Evolutionary conservation across 2,113 vertebrate species (phyloP), one percentile per base, ranked within the genome.

Genomic region (Sitta europaea): DNA sequence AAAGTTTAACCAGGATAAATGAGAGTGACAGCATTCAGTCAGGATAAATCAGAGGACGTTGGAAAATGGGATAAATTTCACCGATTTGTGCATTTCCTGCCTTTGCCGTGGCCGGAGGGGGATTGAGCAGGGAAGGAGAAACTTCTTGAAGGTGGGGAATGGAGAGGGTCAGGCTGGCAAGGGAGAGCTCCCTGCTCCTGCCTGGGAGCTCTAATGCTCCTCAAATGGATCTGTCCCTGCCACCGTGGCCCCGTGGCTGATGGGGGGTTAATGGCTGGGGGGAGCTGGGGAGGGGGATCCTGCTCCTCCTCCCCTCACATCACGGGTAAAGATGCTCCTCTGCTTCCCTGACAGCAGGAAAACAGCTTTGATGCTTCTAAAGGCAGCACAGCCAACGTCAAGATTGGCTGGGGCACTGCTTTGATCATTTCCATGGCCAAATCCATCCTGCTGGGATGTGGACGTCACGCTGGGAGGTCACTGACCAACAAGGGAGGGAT

Each of bases 201-300:
- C 2, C 62, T 20, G 38, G 28, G 12, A 6, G 53, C 43, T 6
- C 9, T 6, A 9, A 33, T 7, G 65, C 53, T 78, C 54, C 78
- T 72, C 66, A 23, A 12, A 33, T 4, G 38, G 38, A 12, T 22
- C 57, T n/a, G 63, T 38, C 86, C 45, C 35, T n/a, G 61, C 36
- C 77, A 4, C 36, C 2, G 0, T 0, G 73, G 19, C 18, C 78
- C 42, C 1, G 3, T 0, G 2, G 59, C 40, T 51, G 73, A 38
- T 0, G 2, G n/a, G 35, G 48, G 57, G 40, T 36, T 81, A 77
- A 90, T 42, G 63, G 50, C 18, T 10, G 54, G 59, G 21, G 82
- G 54, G 2, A 7, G 42, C 8, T 5, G 55, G 43, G 27, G 75
- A 9, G 15, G 15, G 11, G 29, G 20, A 42, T 45, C 36, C 75